These are phyloP conservation scores for Lamellibrachia columna DNA, from an alignment of 2,888 invertebrate species.

Conservation along the genomic window DNA sequence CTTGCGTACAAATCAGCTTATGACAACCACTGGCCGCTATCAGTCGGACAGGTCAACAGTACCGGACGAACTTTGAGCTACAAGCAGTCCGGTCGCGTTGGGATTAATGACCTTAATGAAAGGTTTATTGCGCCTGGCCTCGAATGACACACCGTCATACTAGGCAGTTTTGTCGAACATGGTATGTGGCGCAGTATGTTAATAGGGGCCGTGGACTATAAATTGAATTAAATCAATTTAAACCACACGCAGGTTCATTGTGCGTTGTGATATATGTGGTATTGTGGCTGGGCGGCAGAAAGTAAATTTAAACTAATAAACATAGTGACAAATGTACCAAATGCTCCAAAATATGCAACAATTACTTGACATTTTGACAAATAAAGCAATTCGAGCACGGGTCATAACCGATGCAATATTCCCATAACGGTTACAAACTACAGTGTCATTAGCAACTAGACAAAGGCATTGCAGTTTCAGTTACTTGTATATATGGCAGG, in stretches of 20 bases:
- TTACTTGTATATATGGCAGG: no score
- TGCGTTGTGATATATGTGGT: background rate
- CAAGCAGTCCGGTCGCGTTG: background rate
- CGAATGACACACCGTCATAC: background rate
- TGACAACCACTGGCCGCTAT: background rate
- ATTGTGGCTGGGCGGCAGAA: background rate
- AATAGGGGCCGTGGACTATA: background rate
- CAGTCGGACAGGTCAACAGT: background rate
- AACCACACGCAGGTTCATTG: background rate
- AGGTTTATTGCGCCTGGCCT: background rate
- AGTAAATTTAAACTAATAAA: no score
- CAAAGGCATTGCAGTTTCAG: no score
- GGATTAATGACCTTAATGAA: background rate
- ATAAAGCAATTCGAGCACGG: no score
- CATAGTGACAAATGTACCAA: no score
- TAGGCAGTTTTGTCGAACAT: background rate
- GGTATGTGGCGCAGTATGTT: background rate
- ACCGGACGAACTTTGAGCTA: background rate
- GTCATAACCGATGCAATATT: no score
- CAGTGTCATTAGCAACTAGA: no score
- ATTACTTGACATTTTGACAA: no score
- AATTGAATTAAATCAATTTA: background rate
- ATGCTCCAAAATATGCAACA: no score
- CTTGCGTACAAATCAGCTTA: background rate
- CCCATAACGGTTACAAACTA: no score